Conservation (phyloP, 2,113 vertebrate species). For the Rhinoptilus africanus region DNA sequence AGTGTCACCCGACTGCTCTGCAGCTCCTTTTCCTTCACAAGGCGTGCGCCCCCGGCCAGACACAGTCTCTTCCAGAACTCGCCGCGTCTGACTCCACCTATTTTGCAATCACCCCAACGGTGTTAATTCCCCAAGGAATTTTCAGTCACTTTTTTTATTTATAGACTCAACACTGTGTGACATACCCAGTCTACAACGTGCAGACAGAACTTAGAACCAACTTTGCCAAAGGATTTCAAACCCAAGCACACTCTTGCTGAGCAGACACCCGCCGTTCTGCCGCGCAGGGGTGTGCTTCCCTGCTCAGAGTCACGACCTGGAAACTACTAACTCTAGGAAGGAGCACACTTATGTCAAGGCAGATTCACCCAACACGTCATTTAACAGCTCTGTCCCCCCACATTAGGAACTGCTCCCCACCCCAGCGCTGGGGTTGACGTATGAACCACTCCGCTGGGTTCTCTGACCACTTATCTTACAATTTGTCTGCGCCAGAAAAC, state of each 20-base stretch:
- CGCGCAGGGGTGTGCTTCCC: background rate
- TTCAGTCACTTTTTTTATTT: background rate
- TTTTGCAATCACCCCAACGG: background rate
- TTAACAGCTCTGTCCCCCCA: background rate
- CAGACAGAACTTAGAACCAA: background rate
- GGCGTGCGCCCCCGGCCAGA: background rate
- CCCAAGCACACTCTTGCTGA: background rate
- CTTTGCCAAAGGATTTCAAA: background rate
- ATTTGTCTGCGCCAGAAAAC: background rate
- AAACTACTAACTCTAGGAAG: background rate
- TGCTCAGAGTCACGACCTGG: background rate
- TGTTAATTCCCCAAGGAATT: background rate
- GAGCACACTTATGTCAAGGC: background rate
- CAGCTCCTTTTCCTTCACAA: background rate
- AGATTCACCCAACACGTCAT: background rate
- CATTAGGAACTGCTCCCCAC: background rate
- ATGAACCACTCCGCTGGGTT: background rate
- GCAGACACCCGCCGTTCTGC: background rate
- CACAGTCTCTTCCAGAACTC: background rate
- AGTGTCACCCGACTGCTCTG: fast-evolving
- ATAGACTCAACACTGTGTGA: background rate
- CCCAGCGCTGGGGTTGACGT: background rate
- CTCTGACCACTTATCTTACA: background rate
- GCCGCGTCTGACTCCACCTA: background rate
- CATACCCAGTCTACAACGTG: background rate